phyloP scores from a whole-genome alignment of 2,888 invertebrate species.

The Melieria omissa region DNA sequence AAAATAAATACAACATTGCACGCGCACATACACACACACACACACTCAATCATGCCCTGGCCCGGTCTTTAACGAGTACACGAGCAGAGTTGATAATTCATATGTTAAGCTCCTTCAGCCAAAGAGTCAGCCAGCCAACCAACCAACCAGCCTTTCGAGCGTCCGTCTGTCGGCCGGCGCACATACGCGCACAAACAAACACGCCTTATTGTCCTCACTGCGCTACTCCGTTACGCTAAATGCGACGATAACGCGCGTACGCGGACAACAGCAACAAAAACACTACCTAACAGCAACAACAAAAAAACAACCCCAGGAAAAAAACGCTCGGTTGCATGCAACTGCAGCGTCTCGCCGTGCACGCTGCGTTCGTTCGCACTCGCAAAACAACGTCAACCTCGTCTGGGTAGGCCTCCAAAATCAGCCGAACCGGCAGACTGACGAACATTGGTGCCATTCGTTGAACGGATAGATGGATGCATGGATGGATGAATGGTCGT shows the following conservation, averaged over 20 bases:
- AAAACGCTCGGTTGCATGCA: not conserved
- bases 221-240: conserved; percentile 6
- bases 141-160: too few species aligned
- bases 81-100: conserved; percentile 16
- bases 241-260: not conserved
- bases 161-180: too few species aligned
- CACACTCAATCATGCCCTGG: not conserved
- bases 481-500: not conserved
- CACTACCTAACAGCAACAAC: not conserved
- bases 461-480: too few species aligned
- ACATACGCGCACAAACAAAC: not conserved
- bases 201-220: not conserved
- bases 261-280: too few species aligned
- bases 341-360: not conserved
- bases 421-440: too few species aligned
- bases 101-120: not conserved
- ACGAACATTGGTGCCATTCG: too few species aligned
- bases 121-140: not conserved
- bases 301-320: not conserved
- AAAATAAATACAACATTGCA: conserved; percentile 27
- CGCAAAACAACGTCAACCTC: not conserved
- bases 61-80: not conserved
- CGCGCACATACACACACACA: not conserved
- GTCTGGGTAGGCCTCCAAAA: too few species aligned
- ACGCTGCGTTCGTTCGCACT: not conserved